Evolutionary conservation across 1,140 invertebrate genomes (phyloP).

Genomic region (Drosophila micromelanica): DNA sequence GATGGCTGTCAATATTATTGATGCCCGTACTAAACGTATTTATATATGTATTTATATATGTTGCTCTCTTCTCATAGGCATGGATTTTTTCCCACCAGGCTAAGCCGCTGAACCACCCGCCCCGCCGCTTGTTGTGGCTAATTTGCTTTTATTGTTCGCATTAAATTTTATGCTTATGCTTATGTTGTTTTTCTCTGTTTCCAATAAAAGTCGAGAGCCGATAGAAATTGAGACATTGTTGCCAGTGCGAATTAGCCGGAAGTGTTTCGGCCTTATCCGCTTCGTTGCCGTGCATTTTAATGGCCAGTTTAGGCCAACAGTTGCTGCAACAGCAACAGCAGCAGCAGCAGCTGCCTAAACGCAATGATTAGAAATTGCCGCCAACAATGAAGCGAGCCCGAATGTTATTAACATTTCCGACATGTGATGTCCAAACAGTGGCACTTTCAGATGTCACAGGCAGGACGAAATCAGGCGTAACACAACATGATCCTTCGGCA

Average conservation of each 20-base stretch:
- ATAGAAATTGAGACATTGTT: constrained; percentile 73
- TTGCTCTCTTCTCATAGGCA: constrained; percentile 64
- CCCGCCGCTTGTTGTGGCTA: constrained; percentile 69
- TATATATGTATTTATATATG: constrained; percentile 51
- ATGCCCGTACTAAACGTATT: constrained; percentile 66
- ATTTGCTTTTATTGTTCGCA: constrained; percentile 78
- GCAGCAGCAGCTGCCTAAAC: constrained; percentile 28
- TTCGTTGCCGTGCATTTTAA: constrained; percentile 69
- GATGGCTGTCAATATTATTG: constrained; percentile 70
- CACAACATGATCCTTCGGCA: background rate
- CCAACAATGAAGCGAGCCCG: constrained; percentile 22
- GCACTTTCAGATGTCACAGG: constrained; percentile 9
- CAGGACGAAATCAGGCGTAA: background rate
- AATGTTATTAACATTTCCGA: constrained; percentile 36
- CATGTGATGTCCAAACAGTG: constrained; percentile 29
- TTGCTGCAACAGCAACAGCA: constrained; percentile 22
- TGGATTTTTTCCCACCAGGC: constrained; percentile 61
- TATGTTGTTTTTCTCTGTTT: constrained; percentile 51
- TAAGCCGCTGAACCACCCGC: constrained; percentile 25
- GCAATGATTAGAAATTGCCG: constrained; percentile 49
- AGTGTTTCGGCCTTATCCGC: constrained; percentile 53
- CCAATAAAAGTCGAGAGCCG: constrained; percentile 64
- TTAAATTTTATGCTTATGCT: constrained; percentile 78
- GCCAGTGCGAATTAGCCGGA: constrained; percentile 67
- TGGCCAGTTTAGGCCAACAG: constrained; percentile 62